Conservation (phyloP, 2,113 vertebrate species). For the Sitta europaea region DNA sequence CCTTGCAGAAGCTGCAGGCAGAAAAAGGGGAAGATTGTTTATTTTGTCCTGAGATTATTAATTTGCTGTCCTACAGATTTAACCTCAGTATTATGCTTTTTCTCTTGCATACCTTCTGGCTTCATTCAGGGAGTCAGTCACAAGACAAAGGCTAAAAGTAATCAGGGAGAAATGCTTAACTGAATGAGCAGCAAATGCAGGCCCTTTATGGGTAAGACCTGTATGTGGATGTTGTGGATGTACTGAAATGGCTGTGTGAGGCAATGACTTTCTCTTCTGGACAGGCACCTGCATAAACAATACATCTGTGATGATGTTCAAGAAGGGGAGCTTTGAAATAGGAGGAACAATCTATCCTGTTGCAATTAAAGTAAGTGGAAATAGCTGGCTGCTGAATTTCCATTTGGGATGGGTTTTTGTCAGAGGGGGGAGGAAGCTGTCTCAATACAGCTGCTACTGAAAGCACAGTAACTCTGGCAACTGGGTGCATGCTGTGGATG, state of each 20-base stretch:
- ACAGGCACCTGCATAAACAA: constrained; percentile 97
- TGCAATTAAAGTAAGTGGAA: constrained; percentile 88
- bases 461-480: background rate
- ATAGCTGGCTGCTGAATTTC: background rate
- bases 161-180: background rate
- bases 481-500: background rate
- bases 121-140: background rate
- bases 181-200: background rate
- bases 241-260: background rate
- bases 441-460: background rate
- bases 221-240: background rate
- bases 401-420: background rate
- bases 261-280: background rate
- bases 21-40: background rate
- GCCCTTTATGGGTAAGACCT: background rate
- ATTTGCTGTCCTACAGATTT: background rate
- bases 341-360: constrained; percentile 93
- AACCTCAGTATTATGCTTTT: background rate
- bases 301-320: constrained; percentile 99
- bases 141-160: background rate
- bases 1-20: background rate
- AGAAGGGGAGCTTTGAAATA: constrained; percentile 97
- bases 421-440: background rate
- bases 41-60: background rate
- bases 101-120: background rate